A percentile compares a stretch with the other conserved stretches of the same genome.
These are phyloP conservation scores for Ochotona princeps DNA, from an alignment of 2,113 vertebrate genomes.

Conservation along the genomic window DNA sequence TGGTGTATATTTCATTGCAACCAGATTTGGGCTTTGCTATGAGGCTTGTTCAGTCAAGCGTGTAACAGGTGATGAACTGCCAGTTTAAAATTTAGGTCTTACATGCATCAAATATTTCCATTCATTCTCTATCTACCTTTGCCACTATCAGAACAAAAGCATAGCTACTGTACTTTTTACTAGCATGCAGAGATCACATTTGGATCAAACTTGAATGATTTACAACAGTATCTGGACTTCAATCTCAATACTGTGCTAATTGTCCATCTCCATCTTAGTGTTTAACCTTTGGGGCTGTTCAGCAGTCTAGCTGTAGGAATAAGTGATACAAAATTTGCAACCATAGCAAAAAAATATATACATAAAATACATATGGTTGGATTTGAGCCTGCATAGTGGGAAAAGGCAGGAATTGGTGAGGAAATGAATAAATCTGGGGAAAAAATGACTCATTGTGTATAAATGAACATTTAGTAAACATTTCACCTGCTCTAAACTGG, in stretches of 20 bases:
- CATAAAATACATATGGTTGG: background rate
- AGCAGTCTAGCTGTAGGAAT: background rate
- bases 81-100: background rate
- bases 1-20: background rate
- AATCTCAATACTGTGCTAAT: background rate
- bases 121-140: background rate
- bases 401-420: background rate
- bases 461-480: background rate
- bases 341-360: background rate
- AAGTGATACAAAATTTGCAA: background rate
- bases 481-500: background rate
- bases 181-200: background rate
- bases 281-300: background rate
- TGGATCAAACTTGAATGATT: background rate
- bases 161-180: background rate
- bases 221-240: background rate
- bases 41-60: background rate
- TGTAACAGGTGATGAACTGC: background rate
- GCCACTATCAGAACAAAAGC: background rate
- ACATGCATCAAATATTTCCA: background rate
- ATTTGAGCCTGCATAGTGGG: background rate
- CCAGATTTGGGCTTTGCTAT: background rate
- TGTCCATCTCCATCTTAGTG: background rate
- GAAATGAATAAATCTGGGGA: background rate
- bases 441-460: conserved; percentile 1